Conservation (phyloP, 2,113 vertebrate species). For the Neogobius melanostomus region DNA sequence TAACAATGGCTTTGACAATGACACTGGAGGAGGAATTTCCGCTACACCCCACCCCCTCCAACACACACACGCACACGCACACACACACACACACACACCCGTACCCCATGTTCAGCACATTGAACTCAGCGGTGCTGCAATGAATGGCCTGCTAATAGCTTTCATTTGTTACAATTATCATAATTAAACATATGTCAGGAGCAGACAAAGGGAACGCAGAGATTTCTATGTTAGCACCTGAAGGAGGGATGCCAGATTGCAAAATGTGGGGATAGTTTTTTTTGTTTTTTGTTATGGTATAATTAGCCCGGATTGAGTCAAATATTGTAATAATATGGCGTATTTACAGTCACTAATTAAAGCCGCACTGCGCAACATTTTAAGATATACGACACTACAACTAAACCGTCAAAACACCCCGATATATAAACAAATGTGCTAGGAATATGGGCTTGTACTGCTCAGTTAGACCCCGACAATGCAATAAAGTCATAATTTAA, state of each 20-base stretch:
- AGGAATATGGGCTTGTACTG: no score
- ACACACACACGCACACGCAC: slow-evolving; percentile 14
- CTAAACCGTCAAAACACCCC: no score
- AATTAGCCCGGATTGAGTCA: slow-evolving; percentile 45
- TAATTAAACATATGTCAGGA: slow-evolving; percentile 71
- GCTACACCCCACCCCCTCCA: slow-evolving; percentile 1
- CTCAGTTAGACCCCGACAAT: no score
- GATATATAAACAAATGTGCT: no score
- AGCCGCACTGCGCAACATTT: background rate
- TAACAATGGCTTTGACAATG: slow-evolving; percentile 72
- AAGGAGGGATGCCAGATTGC: slow-evolving; percentile 25
- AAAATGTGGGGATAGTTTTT: slow-evolving; percentile 11
- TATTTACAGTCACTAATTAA: slow-evolving; percentile 47
- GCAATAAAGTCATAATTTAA: no score
- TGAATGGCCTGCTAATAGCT: slow-evolving; percentile 69
- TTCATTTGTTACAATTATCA: slow-evolving; percentile 75
- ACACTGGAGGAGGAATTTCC: slow-evolving; percentile 70
- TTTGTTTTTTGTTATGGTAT: slow-evolving; percentile 28
- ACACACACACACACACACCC: slow-evolving; percentile 18
- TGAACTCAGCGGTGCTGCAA: slow-evolving; percentile 52
- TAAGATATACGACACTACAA: no score
- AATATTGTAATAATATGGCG: slow-evolving; percentile 22
- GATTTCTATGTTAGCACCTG: slow-evolving; percentile 63
- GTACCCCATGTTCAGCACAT: slow-evolving; percentile 43
- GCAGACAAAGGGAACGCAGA: slow-evolving; percentile 52